Percentiles rank a stretch among this genome's conserved stretches.
Evolutionary conservation across 2,888 invertebrate species (phyloP).

Genomic region (Hemistola chrysoprasaria): DNA sequence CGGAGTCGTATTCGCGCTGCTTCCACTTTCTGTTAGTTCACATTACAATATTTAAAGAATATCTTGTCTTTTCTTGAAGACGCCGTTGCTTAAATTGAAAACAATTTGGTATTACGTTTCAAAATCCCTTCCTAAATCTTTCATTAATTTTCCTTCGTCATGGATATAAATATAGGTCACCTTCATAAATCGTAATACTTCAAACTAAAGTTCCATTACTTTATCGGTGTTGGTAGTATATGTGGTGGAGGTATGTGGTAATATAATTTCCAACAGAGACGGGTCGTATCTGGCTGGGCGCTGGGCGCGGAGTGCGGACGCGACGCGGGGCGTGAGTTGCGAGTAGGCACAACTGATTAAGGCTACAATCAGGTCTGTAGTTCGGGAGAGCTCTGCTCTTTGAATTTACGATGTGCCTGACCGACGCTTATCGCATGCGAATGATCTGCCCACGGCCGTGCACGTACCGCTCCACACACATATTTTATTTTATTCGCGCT

Average conservation of each 20-base stretch:
- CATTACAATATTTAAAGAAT: slow-evolving; percentile 37
- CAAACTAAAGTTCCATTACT: too few relatives aligned
- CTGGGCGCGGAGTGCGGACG: slow-evolving; percentile 6
- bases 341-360: slow-evolving; percentile 72
- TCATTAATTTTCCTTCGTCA: too few relatives aligned
- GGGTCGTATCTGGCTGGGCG: slow-evolving; percentile 25
- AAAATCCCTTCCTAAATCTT: too few relatives aligned
- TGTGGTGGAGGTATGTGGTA: slow-evolving; percentile 8
- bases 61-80: too few relatives aligned
- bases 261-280: slow-evolving; percentile 28
- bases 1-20: slow-evolving; percentile 50
- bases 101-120: too few relatives aligned
- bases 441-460: slow-evolving; percentile 80
- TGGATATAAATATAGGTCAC: too few relatives aligned
- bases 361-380: slow-evolving; percentile 78
- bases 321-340: slow-evolving; percentile 35
- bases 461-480: slow-evolving; percentile 77
- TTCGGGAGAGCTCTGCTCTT: slow-evolving; percentile 76
- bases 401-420: slow-evolving; percentile 82
- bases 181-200: too few relatives aligned
- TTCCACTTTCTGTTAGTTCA: slow-evolving; percentile 32
- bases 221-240: slow-evolving; percentile 9
- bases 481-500: slow-evolving; percentile 83
- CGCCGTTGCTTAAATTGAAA: too few relatives aligned
- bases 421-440: slow-evolving; percentile 81